Evolutionary conservation across 2,113 vertebrate genomes (phyloP).

Genomic region (Amblyornis subalaris): DNA sequence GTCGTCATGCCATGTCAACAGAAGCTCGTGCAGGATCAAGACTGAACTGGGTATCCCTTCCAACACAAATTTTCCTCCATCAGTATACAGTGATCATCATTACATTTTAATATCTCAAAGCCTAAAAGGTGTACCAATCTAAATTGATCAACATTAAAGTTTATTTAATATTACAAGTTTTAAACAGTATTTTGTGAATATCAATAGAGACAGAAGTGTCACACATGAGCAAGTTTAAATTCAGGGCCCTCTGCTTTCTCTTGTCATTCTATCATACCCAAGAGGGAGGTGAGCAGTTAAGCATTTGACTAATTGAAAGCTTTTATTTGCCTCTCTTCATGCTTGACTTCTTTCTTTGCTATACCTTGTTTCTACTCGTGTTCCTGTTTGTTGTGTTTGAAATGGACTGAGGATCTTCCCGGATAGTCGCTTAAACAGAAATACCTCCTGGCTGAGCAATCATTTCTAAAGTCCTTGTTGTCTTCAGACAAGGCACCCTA

Average conservation of each 20-base stretch:
- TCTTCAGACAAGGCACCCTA: neutral
- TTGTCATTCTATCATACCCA: neutral
- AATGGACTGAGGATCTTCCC: neutral
- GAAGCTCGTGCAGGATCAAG: neutral
- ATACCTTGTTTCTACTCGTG: neutral
- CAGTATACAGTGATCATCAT: neutral
- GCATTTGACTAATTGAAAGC: slow-evolving; percentile 19
- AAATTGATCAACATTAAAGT: neutral
- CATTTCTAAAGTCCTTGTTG: neutral
- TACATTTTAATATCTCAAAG: neutral
- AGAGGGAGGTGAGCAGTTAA: neutral
- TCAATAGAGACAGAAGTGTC: neutral
- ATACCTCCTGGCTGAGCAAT: neutral
- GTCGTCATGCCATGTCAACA: neutral
- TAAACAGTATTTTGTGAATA: neutral
- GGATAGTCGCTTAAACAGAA: neutral
- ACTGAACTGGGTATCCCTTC: neutral
- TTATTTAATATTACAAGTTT: neutral
- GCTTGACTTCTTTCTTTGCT: neutral
- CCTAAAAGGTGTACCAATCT: neutral
- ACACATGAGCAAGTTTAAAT: neutral
- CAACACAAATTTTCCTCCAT: neutral
- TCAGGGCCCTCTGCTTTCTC: neutral
- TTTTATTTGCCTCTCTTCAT: neutral
- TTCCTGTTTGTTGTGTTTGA: neutral